Percentiles rank a stretch among this genome's conserved stretches.
Evolutionary conservation across 2,888 invertebrate genomes (phyloP).

Genomic region (Cyclophora punctaria): DNA sequence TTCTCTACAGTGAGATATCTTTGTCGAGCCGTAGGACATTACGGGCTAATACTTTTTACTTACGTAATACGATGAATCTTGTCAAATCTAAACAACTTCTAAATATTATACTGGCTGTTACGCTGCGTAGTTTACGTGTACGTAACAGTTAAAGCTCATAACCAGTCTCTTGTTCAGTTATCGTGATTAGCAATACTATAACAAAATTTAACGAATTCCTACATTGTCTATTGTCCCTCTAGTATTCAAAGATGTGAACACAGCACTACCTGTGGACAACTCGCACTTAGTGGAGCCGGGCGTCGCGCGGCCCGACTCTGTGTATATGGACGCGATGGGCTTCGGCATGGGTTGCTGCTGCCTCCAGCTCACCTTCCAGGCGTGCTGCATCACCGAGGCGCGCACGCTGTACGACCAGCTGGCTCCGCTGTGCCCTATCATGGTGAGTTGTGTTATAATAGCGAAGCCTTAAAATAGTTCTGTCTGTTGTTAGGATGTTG

Average conservation of each 20-base stretch:
- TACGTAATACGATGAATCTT: no score
- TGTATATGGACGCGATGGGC: slow-evolving; percentile 99
- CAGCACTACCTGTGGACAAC: slow-evolving; percentile 88
- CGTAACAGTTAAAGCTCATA: no score
- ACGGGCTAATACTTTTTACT: no score
- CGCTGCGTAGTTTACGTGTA: no score
- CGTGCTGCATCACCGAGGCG: slow-evolving; percentile 97
- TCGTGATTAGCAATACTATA: no score
- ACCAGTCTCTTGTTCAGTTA: no score
- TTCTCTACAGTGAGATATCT: no score
- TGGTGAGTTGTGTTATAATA: slow-evolving; percentile 74
- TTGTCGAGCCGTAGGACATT: no score
- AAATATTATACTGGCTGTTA: no score
- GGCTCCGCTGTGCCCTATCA: slow-evolving; percentile 96
- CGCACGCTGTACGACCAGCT: slow-evolving; percentile 97
- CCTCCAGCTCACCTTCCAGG: slow-evolving; percentile 96
- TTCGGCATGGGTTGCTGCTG: slow-evolving; percentile 99
- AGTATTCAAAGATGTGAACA: slow-evolving; percentile 94
- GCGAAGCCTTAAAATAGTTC: no score
- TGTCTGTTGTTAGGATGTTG: no score
- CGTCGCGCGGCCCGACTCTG: slow-evolving; percentile 89
- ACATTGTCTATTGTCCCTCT: slow-evolving; percentile 9
- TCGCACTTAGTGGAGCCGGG: slow-evolving; percentile 75
- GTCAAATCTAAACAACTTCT: no score
- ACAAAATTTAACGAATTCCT: background rate